These are phyloP conservation scores for Acromyrmex charruanus DNA, from an alignment of 1,140 invertebrate species.

Conservation along the genomic window DNA sequence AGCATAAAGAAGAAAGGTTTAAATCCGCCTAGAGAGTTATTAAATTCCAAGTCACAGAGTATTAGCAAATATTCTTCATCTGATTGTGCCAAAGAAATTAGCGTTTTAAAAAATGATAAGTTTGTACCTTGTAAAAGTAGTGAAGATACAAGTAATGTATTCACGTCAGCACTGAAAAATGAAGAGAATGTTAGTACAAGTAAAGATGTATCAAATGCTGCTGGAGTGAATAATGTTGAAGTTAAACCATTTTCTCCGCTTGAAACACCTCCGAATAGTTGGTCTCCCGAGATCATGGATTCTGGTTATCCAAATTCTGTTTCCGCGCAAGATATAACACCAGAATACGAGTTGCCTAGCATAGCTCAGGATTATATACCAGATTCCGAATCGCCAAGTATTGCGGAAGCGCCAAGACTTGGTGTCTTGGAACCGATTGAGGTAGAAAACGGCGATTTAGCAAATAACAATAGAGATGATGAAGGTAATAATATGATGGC, in stretches of 20 bases:
- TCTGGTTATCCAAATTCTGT: constrained; percentile 87
- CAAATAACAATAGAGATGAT: constrained; percentile 87
- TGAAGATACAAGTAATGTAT: constrained; percentile 21
- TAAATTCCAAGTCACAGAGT: background rate
- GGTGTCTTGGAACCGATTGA: constrained; percentile 76
- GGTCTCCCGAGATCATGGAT: constrained; percentile 83
- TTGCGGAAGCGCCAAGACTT: constrained; percentile 74
- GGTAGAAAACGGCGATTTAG: constrained; percentile 87
- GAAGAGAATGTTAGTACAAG: constrained; percentile 32
- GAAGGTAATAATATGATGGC: constrained; percentile 87
- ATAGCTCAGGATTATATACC: constrained; percentile 77
- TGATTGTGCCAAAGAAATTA: constrained; percentile 69
- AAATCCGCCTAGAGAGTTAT: constrained; percentile 36
- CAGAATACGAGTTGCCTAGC: constrained; percentile 78
- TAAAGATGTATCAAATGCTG: constrained; percentile 27
- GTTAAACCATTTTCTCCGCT: constrained; percentile 60
- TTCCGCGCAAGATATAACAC: constrained; percentile 83
- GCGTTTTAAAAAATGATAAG: constrained; percentile 1
- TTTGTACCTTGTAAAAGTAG: constrained; percentile 1
- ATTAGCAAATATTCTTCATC: constrained; percentile 4
- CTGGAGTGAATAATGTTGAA: constrained; percentile 57
- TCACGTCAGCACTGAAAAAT: constrained; percentile 39
- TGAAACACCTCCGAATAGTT: constrained; percentile 76
- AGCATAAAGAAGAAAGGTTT: background rate
- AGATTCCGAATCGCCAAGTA: constrained; percentile 77